Evolutionary conservation across 2,888 invertebrate species (phyloP).

Genomic region (Operophtera brumata): DNA sequence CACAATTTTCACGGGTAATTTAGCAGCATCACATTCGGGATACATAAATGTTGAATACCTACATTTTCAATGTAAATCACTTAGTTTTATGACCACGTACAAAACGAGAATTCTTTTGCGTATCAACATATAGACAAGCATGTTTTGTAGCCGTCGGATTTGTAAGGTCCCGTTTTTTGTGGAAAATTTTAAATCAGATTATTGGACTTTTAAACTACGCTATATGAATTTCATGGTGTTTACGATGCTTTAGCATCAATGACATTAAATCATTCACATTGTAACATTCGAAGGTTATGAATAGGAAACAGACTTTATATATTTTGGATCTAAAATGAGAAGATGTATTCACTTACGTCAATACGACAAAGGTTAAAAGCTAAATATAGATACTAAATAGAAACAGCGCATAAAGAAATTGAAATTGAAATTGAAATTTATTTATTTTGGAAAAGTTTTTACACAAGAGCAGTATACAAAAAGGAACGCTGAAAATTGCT

Average conservation of each 20-base stretch:
- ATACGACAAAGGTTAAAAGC: not conserved
- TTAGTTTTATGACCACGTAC: constrained; percentile 45
- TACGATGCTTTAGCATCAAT: constrained; percentile 35
- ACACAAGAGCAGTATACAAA: too few relatives aligned
- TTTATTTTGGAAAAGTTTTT: too few relatives aligned
- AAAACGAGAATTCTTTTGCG: constrained; percentile 41
- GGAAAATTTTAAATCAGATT: constrained; percentile 49
- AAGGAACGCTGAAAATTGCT: too few relatives aligned
- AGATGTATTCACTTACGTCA: not conserved
- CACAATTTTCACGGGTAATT: constrained; percentile 56
- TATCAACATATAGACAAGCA: constrained; percentile 32
- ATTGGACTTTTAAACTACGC: constrained; percentile 54
- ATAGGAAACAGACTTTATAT: not conserved
- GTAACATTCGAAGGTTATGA: constrained; percentile 23
- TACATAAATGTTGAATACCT: constrained; percentile 49
- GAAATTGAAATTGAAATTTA: too few relatives aligned
- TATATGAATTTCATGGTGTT: constrained; percentile 50
- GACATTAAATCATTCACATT: constrained; percentile 28
- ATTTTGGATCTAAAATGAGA: not conserved
- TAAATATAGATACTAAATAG: too few relatives aligned
- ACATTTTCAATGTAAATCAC: constrained; percentile 53
- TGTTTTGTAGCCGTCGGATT: constrained; percentile 28
- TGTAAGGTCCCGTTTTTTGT: constrained; percentile 45
- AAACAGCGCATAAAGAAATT: too few relatives aligned
- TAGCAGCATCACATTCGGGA: constrained; percentile 49